These are phyloP conservation scores for Polyommatus icarus DNA, from an alignment of 2,888 invertebrate genomes.

Conservation along the genomic window DNA sequence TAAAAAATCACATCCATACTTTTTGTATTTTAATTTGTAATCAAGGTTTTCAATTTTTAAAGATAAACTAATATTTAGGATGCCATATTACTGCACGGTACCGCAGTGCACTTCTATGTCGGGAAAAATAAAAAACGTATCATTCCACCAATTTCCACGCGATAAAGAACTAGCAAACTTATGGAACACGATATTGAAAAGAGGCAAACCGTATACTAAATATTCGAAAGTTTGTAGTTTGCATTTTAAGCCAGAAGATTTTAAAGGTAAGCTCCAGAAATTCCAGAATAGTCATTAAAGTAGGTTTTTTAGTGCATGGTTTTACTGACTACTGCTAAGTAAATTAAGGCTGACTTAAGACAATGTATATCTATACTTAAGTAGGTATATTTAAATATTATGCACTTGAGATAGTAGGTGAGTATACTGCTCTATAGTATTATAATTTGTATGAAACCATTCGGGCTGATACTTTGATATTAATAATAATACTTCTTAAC, in stretches of 20 bases:
- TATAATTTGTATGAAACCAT: too few species aligned
- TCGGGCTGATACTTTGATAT: too few species aligned
- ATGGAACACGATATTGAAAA: constrained; percentile 72
- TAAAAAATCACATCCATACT: neutral
- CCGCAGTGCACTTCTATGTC: constrained; percentile 77
- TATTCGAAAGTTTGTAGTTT: constrained; percentile 77
- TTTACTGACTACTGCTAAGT: neutral
- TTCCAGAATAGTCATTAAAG: neutral
- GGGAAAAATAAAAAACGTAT: constrained; percentile 74
- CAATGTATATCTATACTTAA: neutral
- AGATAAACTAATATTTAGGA: constrained; percentile 52
- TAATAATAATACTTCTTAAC: too few species aligned
- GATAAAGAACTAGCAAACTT: constrained; percentile 68
- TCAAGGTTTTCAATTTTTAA: neutral
- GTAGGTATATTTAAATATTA: neutral
- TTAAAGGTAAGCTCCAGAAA: constrained; percentile 60
- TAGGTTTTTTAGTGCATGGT: neutral
- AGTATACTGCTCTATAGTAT: neutral
- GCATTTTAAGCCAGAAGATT: constrained; percentile 71
- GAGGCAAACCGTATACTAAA: constrained; percentile 75
- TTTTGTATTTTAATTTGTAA: neutral
- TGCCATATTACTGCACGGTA: constrained; percentile 78
- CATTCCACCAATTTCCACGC: constrained; percentile 73
- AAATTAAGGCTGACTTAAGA: neutral
- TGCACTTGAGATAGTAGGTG: neutral